Evolutionary conservation across 2,888 invertebrate genomes (phyloP).

Genomic region (Perizoma affinitatum): DNA sequence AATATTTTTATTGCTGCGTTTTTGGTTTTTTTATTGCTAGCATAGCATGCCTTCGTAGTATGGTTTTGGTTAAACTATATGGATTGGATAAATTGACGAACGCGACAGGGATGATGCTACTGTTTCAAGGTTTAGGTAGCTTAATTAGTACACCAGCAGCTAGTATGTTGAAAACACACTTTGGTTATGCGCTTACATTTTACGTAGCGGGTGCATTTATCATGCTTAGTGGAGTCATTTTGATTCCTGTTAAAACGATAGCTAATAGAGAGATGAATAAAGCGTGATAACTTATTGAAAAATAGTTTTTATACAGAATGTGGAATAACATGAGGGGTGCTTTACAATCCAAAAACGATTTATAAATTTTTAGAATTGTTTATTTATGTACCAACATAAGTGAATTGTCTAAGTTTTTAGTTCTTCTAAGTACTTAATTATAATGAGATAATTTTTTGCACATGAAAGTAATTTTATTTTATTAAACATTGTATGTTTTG

Average conservation of each 20-base stretch:
- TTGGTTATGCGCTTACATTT: constrained; percentile 63
- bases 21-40: constrained; percentile 66
- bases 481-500: no score
- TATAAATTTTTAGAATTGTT: no score
- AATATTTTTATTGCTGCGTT: constrained; percentile 60
- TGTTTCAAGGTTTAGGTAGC: constrained; percentile 71
- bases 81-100: constrained; percentile 75
- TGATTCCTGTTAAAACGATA: constrained; percentile 52
- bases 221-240: constrained; percentile 56
- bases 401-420: no score
- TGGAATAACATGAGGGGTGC: no score
- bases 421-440: no score
- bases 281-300: neutral
- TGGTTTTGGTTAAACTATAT: constrained; percentile 66
- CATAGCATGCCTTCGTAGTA: constrained; percentile 61
- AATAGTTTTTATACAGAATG: neutral
- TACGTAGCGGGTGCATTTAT: constrained; percentile 63
- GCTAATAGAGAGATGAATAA: constrained; percentile 43
- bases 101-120: constrained; percentile 68
- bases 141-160: constrained; percentile 70
- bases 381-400: no score
- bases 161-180: constrained; percentile 55
- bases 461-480: no score
- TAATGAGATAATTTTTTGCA: no score
- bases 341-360: no score